These are phyloP conservation scores for Dioctria linearis DNA, from an alignment of 2,888 invertebrate genomes.

Conservation along the genomic window DNA sequence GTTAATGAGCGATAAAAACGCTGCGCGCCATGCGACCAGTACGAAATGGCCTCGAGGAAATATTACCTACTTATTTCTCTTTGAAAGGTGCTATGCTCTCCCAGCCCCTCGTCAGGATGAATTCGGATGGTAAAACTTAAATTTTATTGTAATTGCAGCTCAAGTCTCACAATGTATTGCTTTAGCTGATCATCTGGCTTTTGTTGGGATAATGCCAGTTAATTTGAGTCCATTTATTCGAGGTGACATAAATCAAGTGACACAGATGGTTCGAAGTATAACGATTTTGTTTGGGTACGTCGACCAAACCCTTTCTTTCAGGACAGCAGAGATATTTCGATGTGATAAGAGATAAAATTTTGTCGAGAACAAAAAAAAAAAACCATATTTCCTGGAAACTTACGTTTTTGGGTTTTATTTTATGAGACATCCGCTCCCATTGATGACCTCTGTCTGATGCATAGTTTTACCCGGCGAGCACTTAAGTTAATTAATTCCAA, in stretches of 20 bases:
- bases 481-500: conserved; percentile 48
- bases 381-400: conserved; percentile 48
- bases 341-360: conserved; percentile 47
- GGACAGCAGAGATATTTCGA: background rate
- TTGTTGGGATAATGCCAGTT: conserved; percentile 15
- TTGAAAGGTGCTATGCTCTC: conserved; percentile 10
- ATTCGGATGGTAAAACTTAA: conserved; percentile 9
- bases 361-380: background rate
- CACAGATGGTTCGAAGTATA: conserved; percentile 45
- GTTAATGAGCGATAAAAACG: conserved; percentile 54
- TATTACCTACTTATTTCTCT: background rate
- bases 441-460: conserved; percentile 48
- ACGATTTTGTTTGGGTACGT: conserved; percentile 3
- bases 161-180: background rate
- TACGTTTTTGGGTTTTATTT: conserved; percentile 30
- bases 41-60: background rate
- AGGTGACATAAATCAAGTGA: conserved; percentile 44
- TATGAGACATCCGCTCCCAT: conserved; percentile 51
- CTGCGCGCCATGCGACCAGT: conserved; percentile 15
- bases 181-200: background rate
- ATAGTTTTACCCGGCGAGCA: conserved; percentile 40
- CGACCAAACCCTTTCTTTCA: conserved; percentile 31
- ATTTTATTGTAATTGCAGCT: conserved; percentile 41
- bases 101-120: background rate
- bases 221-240: conserved; percentile 36